Conservation (phyloP, 2,888 invertebrate genomes). For the Drosophila engyochracea region DNA sequence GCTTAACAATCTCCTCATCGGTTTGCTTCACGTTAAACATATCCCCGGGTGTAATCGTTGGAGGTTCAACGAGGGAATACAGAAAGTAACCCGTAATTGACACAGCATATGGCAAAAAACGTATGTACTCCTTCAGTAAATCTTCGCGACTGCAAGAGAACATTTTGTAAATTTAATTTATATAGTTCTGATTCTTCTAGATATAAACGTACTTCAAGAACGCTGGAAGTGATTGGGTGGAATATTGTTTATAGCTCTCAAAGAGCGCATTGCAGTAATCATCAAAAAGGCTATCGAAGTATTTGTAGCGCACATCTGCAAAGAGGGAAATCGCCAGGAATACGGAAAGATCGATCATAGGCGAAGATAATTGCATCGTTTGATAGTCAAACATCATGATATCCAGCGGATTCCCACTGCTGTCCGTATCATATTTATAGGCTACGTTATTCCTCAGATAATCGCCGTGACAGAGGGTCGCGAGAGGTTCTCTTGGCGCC, state of each 20-base stretch:
- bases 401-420: slow-evolving; percentile 62
- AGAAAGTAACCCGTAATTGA: slow-evolving; percentile 75
- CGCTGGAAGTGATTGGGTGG: slow-evolving; percentile 62
- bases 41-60: slow-evolving; percentile 48
- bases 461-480: slow-evolving; percentile 84
- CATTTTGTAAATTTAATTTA: background rate
- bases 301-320: slow-evolving; percentile 70
- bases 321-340: slow-evolving; percentile 80
- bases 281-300: slow-evolving; percentile 81
- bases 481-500: slow-evolving; percentile 79
- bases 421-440: slow-evolving; percentile 74
- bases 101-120: slow-evolving; percentile 74
- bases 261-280: slow-evolving; percentile 75
- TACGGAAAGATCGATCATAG: slow-evolving; percentile 83
- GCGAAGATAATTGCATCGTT: slow-evolving; percentile 83
- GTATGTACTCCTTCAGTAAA: slow-evolving; percentile 81
- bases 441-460: slow-evolving; percentile 85
- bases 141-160: slow-evolving; percentile 62
- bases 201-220: slow-evolving; percentile 71
- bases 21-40: slow-evolving; percentile 41
- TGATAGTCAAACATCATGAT: slow-evolving; percentile 85
- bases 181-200: background rate
- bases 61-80: slow-evolving; percentile 69
- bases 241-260: slow-evolving; percentile 43
- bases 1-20: slow-evolving; percentile 49